Base-by-base conservation (phyloP, 2,797 vertebrate genomes). In the Pseudochromis fuscus region DNA sequence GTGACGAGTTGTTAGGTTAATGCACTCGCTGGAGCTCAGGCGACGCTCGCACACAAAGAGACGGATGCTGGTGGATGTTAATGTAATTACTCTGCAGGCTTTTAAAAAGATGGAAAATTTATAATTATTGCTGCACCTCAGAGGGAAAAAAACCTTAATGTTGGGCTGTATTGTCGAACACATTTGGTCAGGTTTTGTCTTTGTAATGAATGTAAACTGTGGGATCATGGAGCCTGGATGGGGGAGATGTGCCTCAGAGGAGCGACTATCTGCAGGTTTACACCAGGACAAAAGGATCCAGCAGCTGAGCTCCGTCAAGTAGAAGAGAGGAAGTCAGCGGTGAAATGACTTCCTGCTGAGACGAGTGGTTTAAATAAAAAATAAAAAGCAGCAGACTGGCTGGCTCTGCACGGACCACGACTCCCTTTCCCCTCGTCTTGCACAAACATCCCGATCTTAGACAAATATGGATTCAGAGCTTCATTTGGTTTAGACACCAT, bases 1-100 rank as follows among this genome's bases (percentile, higher is more conserved):
- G 52, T 15, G 42, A 72, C 35, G 51, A 72, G 81, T 19, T 56
- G 82, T 84, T 85, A 59, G 60, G 65, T 79, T 89, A 91, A 89
- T 87, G 88, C 77, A 67, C 45, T 74, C 7, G 40, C 67, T 82
- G 79, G 81, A 83, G 61, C 66, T 35, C 51, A 25, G 4, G 23
- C 35, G 72, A 72, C 23, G 65, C 64, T 66, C 13, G 48, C 62
- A 77, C n/a, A 85, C 84, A 88, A 90, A 84, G 62, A 5, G 25
- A 55, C 72, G 73, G 64, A 65, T 62, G 38, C 44, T 15, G 30
- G 56, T 62, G 57, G 64, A 79, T 11, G 73, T 64, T 83, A 81
- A 86, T 76, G 77, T 44, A 63, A 86, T 89, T 70, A 86, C 56
- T 65, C 21, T 18, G n/a, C 42, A 9, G 45, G 64, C 77, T 85